Base-by-base conservation (phyloP, 2,797 vertebrate genomes). In the Cirrhinus molitorella region DNA sequence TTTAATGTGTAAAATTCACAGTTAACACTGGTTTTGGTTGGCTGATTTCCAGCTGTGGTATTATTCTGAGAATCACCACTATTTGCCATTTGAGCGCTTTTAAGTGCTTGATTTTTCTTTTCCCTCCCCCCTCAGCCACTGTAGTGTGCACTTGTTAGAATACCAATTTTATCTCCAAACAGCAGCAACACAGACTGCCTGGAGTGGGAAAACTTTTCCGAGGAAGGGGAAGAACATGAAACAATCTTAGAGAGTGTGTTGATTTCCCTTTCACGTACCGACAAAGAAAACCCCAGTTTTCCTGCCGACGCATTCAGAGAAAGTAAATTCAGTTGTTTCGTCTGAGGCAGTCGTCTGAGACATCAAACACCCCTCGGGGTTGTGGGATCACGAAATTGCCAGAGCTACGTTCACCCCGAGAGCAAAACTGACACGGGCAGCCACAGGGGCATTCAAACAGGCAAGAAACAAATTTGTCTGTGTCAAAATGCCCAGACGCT, bases 391-490 rank as follows among this genome's bases (percentile, higher is more conserved):
- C 21, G 43, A 7, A 23, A 34, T 19, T 71, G 37, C 43, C 53
- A 45, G 72, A 43, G 28, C 66, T 61, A 28, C 8, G 25, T 77
- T 68, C 73, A 78, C 66, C 40, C 66, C 2, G 37, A 70, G 74
- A 78, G 66, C 53, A 59, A 28, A 83, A 78, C 28, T 70, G 82
- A 78, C 82, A 83, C 19, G 4, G 21, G 34, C n/a, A 34, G 74
- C 65, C 82, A 70, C 74, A 17, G 66, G 82, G 82, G 74, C 66
- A 78, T 83, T 61, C 43, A 49, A 57, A 80, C 31, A 83, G 43
- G 71, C 1, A 51, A 66, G 72, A 83, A 67, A 83, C 82, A 83
- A 68, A 78, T 78, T 59, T 83, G 75, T 71, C 82, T 71, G 82
- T 71, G 82, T 76, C 81, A 28, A 31, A 76, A 83, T 43, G 63